Conservation (phyloP, 2,797 vertebrate species). For the Toxotes lorentzi region DNA sequence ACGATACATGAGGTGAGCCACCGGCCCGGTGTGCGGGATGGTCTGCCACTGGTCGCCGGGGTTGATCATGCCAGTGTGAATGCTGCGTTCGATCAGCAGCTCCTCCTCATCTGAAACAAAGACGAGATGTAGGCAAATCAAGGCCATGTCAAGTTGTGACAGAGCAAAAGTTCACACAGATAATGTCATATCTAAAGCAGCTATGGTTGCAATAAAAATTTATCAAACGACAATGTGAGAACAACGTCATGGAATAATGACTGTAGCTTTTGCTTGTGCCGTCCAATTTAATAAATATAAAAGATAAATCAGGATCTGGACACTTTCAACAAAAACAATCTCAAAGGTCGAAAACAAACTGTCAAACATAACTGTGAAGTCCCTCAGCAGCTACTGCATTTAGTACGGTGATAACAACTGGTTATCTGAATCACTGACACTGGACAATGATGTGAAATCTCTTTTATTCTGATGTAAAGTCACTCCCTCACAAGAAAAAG, state of each 20-base stretch:
- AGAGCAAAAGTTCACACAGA: no score
- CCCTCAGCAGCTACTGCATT: background rate
- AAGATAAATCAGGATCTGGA: no score
- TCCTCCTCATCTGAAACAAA: slow-evolving; percentile 76
- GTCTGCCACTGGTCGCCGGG: slow-evolving; percentile 93
- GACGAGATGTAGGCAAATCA: background rate
- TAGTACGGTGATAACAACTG: background rate
- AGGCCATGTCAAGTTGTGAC: background rate
- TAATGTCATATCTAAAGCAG: no score
- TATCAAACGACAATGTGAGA: background rate
- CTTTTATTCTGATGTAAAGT: slow-evolving; percentile 6
- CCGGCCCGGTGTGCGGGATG: slow-evolving; percentile 87
- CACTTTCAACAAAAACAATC: background rate
- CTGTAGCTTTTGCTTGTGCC: no score
- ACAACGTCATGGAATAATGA: background rate
- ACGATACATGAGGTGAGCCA: slow-evolving; percentile 90
- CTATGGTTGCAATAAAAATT: no score
- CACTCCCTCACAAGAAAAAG: background rate
- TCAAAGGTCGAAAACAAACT: no score
- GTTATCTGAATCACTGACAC: background rate
- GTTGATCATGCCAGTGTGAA: slow-evolving; percentile 92
- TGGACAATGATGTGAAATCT: background rate
- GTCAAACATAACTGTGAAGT: background rate
- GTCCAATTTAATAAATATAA: no score
- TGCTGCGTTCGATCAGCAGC: slow-evolving; percentile 91